Base-by-base conservation (phyloP, 2,888 invertebrate species). In the Synergus gifuensis region DNA sequence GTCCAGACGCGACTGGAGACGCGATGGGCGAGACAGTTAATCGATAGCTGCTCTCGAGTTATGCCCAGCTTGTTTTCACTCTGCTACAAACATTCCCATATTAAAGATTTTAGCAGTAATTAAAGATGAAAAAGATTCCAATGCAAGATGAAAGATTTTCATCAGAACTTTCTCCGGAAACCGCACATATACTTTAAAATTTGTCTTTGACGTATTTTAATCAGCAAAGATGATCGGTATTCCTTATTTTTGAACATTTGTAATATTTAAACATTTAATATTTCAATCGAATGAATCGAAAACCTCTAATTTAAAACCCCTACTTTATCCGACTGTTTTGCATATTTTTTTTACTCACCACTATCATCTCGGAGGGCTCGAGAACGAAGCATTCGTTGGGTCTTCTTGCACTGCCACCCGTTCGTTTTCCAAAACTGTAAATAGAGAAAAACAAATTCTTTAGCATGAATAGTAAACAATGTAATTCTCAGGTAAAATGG, bases 331-430 rank as follows among this genome's bases (percentile, higher is more conserved):
- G 11, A 7, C 1, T 44, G 9, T 44, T 54, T 8, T 54, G 16
- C 18, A 66, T 67, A 46, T 44, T 81, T 66, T 76, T 77, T 77
- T 42, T 85, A 95, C 96, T 95, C 92, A 97, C 97, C 93, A 96
- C 96, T 91, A 97, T 96, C 96, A 97, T 96, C 94, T 97, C 97
- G 88, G 97, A 96, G 82, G 96, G 95, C 92, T 97, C 97, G 91
- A 97, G 94, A 83, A 97, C 96, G 92, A 97, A 95, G 92, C 97
- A 97, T 92, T 97, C 97, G 93, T 96, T 96, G 86, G 95, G 95
- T 87, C 97, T 93, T 85, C 96, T 94, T 86, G 95, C 95, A 92
- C 96, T 96, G 91, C 96, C 96, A 83, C 95, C 95, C 87, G 95
- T 95, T 89, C 96, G 94, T 93, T 96, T 96, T 87, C 97, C 97